Evolutionary conservation across 2,888 invertebrate genomes (phyloP).

Genomic region (Amphipoea lucens): DNA sequence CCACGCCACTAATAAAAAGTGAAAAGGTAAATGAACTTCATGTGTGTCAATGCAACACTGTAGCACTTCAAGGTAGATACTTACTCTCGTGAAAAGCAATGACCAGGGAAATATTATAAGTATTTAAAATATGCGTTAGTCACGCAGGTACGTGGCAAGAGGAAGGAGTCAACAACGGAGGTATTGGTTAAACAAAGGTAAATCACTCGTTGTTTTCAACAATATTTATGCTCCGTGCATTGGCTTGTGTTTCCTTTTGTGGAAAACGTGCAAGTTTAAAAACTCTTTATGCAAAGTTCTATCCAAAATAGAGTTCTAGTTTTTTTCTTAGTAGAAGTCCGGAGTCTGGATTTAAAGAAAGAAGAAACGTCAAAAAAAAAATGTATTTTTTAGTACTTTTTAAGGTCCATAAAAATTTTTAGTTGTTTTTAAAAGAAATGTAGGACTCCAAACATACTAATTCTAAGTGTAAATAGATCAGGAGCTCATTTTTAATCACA

Average conservation of each 20-base stretch:
- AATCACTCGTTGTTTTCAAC: slow-evolving; percentile 25
- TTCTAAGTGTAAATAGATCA: too few species aligned
- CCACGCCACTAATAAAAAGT: slow-evolving; percentile 39
- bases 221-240: slow-evolving; percentile 31
- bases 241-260: neutral
- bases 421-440: too few species aligned
- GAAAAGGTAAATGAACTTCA: slow-evolving; percentile 61
- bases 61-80: slow-evolving; percentile 54
- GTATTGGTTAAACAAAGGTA: slow-evolving; percentile 35
- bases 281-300: neutral
- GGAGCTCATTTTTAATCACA: too few species aligned
- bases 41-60: slow-evolving; percentile 57
- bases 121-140: slow-evolving; percentile 42
- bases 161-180: slow-evolving; percentile 26
- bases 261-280: neutral
- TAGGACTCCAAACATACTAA: too few species aligned
- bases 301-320: neutral
- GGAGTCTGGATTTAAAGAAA: neutral
- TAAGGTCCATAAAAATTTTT: too few species aligned
- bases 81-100: slow-evolving; percentile 54
- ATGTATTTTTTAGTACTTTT: too few species aligned
- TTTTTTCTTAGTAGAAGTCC: neutral
- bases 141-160: slow-evolving; percentile 13
- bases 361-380: too few species aligned
- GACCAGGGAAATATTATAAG: slow-evolving; percentile 47